Conservation (phyloP, 2,888 invertebrate genomes). For the Agapostemon virescens region DNA sequence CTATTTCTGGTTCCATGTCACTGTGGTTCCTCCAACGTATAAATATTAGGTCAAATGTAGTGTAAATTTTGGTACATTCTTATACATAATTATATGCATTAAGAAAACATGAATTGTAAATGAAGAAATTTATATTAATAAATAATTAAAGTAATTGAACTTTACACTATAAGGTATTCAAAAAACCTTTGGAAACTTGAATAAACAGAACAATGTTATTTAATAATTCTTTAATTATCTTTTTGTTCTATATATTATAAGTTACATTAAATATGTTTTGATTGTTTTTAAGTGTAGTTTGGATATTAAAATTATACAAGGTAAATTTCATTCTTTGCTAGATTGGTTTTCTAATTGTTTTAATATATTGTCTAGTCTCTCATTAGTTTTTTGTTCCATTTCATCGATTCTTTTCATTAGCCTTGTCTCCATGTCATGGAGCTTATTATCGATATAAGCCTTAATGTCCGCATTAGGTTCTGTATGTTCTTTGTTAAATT, state of each 20-base stretch:
- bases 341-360: constrained; percentile 57
- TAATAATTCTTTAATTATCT: constrained; percentile 17
- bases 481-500: constrained; percentile 1
- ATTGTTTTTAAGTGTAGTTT: constrained; percentile 26
- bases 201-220: constrained; percentile 23
- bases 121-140: constrained; percentile 7
- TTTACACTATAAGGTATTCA: not conserved
- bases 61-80: constrained; percentile 34
- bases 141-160: not conserved
- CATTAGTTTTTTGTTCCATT: constrained; percentile 74
- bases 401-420: constrained; percentile 73
- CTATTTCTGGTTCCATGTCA: constrained; percentile 8
- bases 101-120: constrained; percentile 15
- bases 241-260: not conserved
- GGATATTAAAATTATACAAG: constrained; percentile 12
- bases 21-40: constrained; percentile 14
- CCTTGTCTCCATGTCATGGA: constrained; percentile 74
- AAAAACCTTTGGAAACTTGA: not conserved
- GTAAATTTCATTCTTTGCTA: constrained; percentile 36
- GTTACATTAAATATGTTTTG: constrained; percentile 35
- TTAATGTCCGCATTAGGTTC: constrained; percentile 58
- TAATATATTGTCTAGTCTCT: constrained; percentile 77
- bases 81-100: constrained; percentile 27
- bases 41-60: constrained; percentile 27
- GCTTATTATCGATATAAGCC: constrained; percentile 75